Percentiles rank a stretch among this genome's conserved stretches.
phyloP scores from a whole-genome alignment of 2,797 vertebrate species.

The Falco biarmicus region DNA sequence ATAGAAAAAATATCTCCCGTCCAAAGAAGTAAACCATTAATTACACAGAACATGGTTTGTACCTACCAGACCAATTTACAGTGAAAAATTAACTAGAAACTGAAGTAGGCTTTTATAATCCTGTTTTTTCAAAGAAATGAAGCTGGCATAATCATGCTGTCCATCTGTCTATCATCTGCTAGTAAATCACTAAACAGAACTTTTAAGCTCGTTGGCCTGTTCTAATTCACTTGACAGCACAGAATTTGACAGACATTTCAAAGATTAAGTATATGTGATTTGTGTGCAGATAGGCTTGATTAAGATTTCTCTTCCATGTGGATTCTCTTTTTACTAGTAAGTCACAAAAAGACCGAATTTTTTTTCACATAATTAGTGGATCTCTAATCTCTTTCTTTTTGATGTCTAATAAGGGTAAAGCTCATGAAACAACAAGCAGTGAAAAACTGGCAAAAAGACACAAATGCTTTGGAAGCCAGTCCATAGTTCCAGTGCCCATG shows the following conservation, averaged over 20 bases:
- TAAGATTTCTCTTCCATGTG: neutral
- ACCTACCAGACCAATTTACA: neutral
- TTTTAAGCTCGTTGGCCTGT: neutral
- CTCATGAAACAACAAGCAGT: neutral
- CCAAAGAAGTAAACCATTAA: neutral
- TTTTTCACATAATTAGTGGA: neutral
- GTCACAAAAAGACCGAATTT: neutral
- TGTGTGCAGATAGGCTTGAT: neutral
- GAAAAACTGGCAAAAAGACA: neutral
- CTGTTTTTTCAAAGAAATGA: neutral
- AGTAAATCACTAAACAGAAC: neutral
- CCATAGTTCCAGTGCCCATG: neutral
- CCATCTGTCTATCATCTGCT: neutral
- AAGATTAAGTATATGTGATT: neutral
- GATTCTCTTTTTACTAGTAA: neutral
- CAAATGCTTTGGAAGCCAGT: neutral
- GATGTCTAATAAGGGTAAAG: neutral
- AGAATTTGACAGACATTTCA: neutral
- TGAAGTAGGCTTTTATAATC: neutral
- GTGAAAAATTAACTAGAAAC: neutral
- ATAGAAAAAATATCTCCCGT: neutral
- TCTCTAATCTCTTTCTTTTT: constrained; percentile 17
- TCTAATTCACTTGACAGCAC: neutral
- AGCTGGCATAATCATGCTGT: neutral
- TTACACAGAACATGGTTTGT: neutral